These are phyloP conservation scores for Nothocercus julius DNA, from an alignment of 2,113 vertebrate species.

Conservation along the genomic window DNA sequence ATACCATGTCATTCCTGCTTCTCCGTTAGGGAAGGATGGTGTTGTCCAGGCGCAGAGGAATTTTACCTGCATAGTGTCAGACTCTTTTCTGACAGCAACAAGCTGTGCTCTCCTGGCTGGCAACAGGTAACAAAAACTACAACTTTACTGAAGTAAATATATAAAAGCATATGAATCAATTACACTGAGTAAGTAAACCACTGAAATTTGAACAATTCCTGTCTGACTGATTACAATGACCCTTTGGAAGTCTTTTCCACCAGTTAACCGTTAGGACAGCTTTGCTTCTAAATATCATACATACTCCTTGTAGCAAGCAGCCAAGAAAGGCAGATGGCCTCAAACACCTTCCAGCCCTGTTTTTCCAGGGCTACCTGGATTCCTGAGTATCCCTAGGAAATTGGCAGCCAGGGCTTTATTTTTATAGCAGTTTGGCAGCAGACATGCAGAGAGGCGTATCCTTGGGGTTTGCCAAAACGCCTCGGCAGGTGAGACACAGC, in stretches of 20 bases:
- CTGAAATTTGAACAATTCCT: conserved; percentile 14
- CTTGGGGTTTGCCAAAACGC: neutral
- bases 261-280: conserved; percentile 10
- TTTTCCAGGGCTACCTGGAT: neutral
- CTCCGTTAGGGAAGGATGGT: neutral
- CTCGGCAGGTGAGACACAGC: neutral
- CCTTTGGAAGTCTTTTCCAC: neutral
- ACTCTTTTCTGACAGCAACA: neutral
- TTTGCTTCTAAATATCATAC: conserved; percentile 14
- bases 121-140: neutral
- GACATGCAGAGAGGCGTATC: neutral
- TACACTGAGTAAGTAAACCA: conserved; percentile 49
- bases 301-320: neutral
- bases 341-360: neutral
- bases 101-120: neutral
- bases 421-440: neutral
- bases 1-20: neutral
- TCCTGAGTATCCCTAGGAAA: neutral
- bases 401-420: neutral
- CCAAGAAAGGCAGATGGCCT: neutral
- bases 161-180: conserved; percentile 30
- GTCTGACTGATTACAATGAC: conserved; percentile 13
- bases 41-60: neutral
- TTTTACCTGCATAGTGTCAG: neutral
- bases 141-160: conserved; percentile 38